These are phyloP conservation scores for Eulemur macaco DNA, from an alignment of 2,113 vertebrate species.

Conservation along the genomic window DNA sequence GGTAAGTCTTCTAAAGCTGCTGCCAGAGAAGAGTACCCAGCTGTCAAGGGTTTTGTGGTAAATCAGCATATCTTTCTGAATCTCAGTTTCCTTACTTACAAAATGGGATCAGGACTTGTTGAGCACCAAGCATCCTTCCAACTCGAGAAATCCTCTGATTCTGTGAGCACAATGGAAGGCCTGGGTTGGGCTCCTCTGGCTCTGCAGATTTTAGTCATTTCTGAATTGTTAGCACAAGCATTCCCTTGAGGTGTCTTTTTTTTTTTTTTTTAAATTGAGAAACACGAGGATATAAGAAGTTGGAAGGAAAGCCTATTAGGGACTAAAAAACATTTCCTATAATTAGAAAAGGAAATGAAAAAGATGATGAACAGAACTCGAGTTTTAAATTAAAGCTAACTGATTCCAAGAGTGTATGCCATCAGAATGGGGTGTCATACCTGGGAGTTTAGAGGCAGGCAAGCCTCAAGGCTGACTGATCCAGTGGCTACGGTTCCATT, in stretches of 20 bases:
- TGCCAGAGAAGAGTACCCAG: neutral
- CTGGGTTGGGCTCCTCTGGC: neutral
- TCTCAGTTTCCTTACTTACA: neutral
- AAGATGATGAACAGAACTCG: neutral
- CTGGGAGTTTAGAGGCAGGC: neutral
- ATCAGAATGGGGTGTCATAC: neutral
- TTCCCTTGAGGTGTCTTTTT: neutral
- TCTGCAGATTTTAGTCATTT: conserved; percentile 14
- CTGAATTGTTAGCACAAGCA: neutral
- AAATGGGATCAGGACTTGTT: neutral
- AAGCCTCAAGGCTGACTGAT: neutral
- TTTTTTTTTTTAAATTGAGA: neutral
- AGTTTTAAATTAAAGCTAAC: neutral
- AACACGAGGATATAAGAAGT: neutral
- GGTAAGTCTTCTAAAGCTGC: neutral
- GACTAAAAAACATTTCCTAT: neutral
- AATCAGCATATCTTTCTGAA: neutral
- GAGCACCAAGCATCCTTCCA: neutral
- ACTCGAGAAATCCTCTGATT: neutral
- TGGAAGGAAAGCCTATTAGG: neutral
- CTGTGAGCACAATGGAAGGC: neutral
- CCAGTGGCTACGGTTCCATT: neutral
- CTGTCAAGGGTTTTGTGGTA: neutral
- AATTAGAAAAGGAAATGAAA: conserved; percentile 31
- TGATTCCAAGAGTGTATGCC: neutral